These are phyloP conservation scores for Hapalemur alaotrensis DNA, from an alignment of 2,797 vertebrate genomes.

Conservation along the genomic window DNA sequence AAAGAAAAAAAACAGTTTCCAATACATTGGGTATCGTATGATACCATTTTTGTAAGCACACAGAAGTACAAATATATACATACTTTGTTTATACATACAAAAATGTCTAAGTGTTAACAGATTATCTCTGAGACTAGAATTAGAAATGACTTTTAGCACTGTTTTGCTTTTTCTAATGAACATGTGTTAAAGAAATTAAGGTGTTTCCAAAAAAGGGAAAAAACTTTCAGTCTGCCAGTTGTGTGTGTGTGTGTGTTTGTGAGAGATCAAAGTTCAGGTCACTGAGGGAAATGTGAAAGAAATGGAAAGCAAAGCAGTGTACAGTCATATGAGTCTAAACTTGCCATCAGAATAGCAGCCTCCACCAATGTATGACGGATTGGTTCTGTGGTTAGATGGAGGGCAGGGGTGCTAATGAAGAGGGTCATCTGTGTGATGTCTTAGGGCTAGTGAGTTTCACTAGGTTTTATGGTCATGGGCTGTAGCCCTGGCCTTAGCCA, in stretches of 20 bases:
- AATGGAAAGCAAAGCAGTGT: neutral
- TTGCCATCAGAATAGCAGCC: neutral
- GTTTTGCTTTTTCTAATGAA: slow-evolving; percentile 10
- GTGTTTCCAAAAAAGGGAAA: neutral
- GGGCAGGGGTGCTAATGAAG: neutral
- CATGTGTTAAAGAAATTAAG: neutral
- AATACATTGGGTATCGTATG: neutral
- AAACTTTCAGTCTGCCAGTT: neutral
- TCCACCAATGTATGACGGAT: neutral
- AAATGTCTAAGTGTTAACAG: neutral
- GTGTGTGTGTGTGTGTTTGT: neutral
- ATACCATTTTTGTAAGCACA: neutral
- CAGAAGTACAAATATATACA: neutral
- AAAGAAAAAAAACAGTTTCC: neutral
- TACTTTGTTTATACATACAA: neutral
- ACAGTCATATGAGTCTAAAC: neutral
- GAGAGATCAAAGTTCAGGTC: neutral
- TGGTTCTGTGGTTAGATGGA: neutral
- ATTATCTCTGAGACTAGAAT: neutral
- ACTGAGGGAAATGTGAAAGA: neutral
- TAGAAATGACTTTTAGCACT: neutral
- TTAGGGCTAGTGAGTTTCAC: neutral
- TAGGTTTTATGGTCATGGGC: neutral
- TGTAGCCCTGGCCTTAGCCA: neutral
- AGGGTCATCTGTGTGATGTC: neutral